These are phyloP conservation scores for Archocentrus centrarchus DNA, from an alignment of 2,113 vertebrate species.

Conservation along the genomic window DNA sequence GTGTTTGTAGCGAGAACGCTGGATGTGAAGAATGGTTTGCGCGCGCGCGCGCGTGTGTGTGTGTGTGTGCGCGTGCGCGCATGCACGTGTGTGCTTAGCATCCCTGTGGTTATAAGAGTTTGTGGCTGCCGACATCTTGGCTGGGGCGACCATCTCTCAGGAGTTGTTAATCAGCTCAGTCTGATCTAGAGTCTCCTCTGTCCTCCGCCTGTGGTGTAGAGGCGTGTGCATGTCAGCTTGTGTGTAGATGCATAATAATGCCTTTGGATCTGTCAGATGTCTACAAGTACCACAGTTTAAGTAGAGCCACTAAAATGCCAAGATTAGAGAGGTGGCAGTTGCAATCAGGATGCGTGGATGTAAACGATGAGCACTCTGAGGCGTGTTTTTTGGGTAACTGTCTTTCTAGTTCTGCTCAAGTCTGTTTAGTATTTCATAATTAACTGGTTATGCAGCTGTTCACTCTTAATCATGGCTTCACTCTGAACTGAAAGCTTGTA, in stretches of 20 bases:
- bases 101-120: constrained; percentile 73
- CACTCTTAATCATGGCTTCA: constrained; percentile 1
- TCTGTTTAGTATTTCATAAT: neutral
- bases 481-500: constrained; percentile 4
- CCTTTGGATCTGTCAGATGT: constrained; percentile 38
- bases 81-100: constrained; percentile 39
- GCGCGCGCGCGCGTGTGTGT: neutral
- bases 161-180: constrained; percentile 71
- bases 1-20: constrained; percentile 51
- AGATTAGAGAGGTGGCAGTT: constrained; percentile 2
- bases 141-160: constrained; percentile 64
- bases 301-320: constrained; percentile 14
- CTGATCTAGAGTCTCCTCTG: constrained; percentile 54
- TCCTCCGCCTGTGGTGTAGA: constrained; percentile 41
- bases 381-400: neutral
- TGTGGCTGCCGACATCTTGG: constrained; percentile 75
- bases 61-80: neutral
- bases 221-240: constrained; percentile 41
- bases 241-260: constrained; percentile 34
- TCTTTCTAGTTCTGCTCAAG: neutral
- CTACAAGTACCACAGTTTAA: constrained; percentile 9
- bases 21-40: constrained; percentile 52
- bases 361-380: constrained; percentile 1
- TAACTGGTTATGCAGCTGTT: neutral
- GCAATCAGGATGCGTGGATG: neutral